phyloP scores from a whole-genome alignment of 1,140 invertebrate genomes.

The Muscidifurax raptorellus region DNA sequence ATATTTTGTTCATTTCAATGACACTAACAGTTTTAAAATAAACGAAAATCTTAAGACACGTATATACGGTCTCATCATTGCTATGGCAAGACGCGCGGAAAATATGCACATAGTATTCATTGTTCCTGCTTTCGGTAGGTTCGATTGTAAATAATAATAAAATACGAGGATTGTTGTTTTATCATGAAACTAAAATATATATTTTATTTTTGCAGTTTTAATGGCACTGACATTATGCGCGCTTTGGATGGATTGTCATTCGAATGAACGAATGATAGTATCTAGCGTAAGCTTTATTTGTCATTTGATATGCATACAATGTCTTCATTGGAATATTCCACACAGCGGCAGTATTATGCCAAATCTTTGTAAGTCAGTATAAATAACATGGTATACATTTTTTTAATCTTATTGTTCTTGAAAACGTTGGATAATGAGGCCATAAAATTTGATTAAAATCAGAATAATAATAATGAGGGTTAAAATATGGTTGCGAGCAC shows the following conservation, averaged over 20 bases:
- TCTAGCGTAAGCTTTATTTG: conserved; percentile 71
- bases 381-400: too few relatives aligned
- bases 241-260: conserved; percentile 70
- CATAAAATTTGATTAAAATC: too few relatives aligned
- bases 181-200: too few relatives aligned
- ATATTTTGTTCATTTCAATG: neutral
- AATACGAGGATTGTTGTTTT: too few relatives aligned
- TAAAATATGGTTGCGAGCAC: too few relatives aligned
- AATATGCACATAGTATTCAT: conserved; percentile 63
- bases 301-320: conserved; percentile 71
- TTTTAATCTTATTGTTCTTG: too few relatives aligned
- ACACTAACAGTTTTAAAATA: neutral
- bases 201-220: conserved; percentile 68
- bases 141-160: neutral
- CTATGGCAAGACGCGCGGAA: conserved; percentile 62
- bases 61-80: neutral
- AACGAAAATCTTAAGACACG: neutral
- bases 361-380: conserved; percentile 67
- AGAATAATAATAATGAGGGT: too few relatives aligned
- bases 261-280: conserved; percentile 69
- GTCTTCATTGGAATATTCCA: conserved; percentile 72
- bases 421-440: too few relatives aligned
- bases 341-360: conserved; percentile 66
- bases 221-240: conserved; percentile 73
- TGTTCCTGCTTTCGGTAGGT: conserved; percentile 70